Evolutionary conservation across 2,797 vertebrate genomes (phyloP), one percentile per base, ranked within the genome.

Genomic region (Tangara arthus): DNA sequence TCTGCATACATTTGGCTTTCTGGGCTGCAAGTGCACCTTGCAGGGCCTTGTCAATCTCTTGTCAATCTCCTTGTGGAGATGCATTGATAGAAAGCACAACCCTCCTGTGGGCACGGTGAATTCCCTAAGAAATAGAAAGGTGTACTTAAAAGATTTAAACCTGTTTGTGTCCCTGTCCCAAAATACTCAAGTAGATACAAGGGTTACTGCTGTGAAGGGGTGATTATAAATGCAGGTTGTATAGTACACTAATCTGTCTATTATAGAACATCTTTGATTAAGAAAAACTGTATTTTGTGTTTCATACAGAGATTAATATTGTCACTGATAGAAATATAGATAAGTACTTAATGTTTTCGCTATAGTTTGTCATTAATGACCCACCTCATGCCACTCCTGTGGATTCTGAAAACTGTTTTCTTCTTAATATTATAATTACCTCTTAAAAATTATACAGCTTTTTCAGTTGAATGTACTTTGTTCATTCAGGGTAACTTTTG

Each of bases 61-160:
- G 49, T 81, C 79, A 39, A 57, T 70, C 22, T 85, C 84, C 86
- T 79, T 53, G 35, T 64, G 17, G 16, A 34, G 21, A 30, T 70
- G 94, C 68, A 85, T 30, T 70, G 83, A 88, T 56, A 39, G 28
- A 96, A 66, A 91, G 15, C 89, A 96, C 89, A 96, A 89, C 91
- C 42, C 93, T 89, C 93, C 95, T 95, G 76, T 72, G 41, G 61
- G 78, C 39, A 32, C 21, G 72, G 57, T 96, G 73, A 92, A 96
- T 75, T 88, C 32, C 79, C 30, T 80, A 82, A 77, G 32, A 94
- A 85, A 55, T 64, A 92, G 30, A 32, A 60, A 84, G 50, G 37
- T 78, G 39, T 92, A 84, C 70, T 93, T 94, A 66, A 95, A 95
- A 98, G 94, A 97, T 97, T 96, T 94, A 81, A 81, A 97, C 97